A percentile compares a stretch with the other conserved stretches of the same genome.
These are phyloP conservation scores for Acronicta alni DNA, from an alignment of 2,888 invertebrate genomes.

Conservation along the genomic window DNA sequence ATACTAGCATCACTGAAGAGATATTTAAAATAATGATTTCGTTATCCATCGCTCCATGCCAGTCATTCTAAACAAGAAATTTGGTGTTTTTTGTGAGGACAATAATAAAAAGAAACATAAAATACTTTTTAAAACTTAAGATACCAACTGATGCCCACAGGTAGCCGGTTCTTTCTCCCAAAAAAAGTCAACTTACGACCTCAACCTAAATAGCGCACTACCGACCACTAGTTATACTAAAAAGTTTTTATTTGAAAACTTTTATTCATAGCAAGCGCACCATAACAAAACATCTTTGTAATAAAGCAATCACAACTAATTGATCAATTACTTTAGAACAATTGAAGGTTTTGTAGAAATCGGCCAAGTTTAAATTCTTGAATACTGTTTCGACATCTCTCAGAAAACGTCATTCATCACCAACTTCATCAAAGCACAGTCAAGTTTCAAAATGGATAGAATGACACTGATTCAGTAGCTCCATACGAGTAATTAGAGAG, in stretches of 20 bases:
- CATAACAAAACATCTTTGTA: conserved; percentile 6
- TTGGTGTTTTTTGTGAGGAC: too few relatives aligned
- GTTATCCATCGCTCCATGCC: too few relatives aligned
- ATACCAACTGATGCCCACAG: too few relatives aligned
- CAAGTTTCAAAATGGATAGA: background rate
- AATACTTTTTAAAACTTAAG: too few relatives aligned
- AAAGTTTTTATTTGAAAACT: conserved; percentile 3
- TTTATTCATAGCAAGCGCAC: background rate
- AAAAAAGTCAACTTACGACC: too few relatives aligned
- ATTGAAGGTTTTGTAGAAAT: conserved; percentile 15
- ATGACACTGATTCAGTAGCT: background rate
- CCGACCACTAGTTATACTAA: too few relatives aligned
- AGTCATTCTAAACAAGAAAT: too few relatives aligned
- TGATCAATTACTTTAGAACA: conserved; percentile 21
- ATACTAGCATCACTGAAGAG: too few relatives aligned
- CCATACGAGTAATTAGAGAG: conserved; percentile 13
- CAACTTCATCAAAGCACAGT: conserved; percentile 1
- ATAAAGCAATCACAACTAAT: conserved; percentile 8
- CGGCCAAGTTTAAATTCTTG: conserved; percentile 11
- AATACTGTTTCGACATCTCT: background rate
- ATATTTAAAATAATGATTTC: too few relatives aligned
- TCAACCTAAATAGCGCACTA: too few relatives aligned
- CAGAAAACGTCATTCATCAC: conserved; percentile 3
- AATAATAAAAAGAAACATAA: too few relatives aligned
- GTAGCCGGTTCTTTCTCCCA: too few relatives aligned